Evolutionary conservation across 1,140 invertebrate species (phyloP).

Genomic region (Cydia pomonella): DNA sequence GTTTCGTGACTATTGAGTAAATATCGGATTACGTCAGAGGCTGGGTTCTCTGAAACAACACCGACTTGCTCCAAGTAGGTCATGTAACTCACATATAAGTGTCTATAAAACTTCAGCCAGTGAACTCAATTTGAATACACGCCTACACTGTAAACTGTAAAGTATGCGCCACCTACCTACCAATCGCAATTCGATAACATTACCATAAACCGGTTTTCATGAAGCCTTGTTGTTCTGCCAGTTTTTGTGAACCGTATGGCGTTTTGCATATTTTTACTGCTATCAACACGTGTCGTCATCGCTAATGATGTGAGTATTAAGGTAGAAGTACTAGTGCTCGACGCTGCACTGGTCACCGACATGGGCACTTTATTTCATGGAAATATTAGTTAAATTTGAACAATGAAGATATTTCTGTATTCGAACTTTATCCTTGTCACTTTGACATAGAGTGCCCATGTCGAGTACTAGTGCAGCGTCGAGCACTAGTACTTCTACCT

Average conservation of each 20-base stretch:
- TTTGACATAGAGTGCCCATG: no score
- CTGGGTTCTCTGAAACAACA: conserved; percentile 52
- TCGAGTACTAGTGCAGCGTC: no score
- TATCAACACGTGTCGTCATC: conserved; percentile 20
- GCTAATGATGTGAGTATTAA: neutral
- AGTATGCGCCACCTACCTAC: conserved; percentile 35
- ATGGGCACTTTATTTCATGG: no score
- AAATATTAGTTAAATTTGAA: no score
- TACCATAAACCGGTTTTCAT: conserved; percentile 58
- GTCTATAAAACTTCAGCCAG: conserved; percentile 51
- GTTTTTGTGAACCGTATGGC: conserved; percentile 24
- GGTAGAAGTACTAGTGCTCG: no score
- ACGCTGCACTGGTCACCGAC: no score
- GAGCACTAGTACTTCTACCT: no score
- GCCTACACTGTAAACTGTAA: conserved; percentile 34
- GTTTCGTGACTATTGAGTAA: neutral
- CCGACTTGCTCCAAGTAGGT: conserved; percentile 64
- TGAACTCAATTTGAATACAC: conserved; percentile 36
- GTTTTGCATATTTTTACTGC: conserved; percentile 22
- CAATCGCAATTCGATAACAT: conserved; percentile 54
- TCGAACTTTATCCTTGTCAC: no score
- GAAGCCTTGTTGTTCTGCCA: conserved; percentile 30
- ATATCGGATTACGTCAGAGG: neutral
- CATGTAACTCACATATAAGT: conserved; percentile 69
- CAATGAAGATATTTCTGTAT: no score